phyloP scores from a whole-genome alignment of 1,140 invertebrate species.

The Diorhabda sublineata region DNA sequence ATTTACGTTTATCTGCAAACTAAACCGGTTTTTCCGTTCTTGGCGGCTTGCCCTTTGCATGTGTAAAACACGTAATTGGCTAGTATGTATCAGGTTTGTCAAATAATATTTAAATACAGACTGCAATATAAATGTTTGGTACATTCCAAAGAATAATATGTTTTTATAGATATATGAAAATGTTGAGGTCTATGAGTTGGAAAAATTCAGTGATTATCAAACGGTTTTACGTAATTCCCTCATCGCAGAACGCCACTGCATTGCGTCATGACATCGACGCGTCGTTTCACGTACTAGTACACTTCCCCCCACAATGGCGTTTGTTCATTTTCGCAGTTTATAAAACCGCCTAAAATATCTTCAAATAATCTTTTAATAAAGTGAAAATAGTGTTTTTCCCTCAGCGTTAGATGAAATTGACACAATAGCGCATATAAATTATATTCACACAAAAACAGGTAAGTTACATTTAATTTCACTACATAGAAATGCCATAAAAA shows the following conservation, averaged over 20 bases:
- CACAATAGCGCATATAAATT: conserved; percentile 12
- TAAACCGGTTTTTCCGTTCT: no score
- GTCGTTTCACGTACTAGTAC: not conserved
- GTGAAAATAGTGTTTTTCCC: not conserved
- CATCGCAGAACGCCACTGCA: conserved; percentile 10
- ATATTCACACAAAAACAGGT: conserved; percentile 19
- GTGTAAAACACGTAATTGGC: no score
- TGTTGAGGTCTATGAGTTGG: no score
- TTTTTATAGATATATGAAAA: no score
- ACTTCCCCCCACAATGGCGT: conserved; percentile 14
- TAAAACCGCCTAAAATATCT: conserved; percentile 14
- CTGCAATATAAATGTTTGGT: no score
- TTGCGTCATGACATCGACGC: conserved; percentile 13
- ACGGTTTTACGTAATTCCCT: no score
- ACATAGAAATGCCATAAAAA: not conserved
- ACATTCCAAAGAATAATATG: no score
- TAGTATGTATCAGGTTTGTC: no score
- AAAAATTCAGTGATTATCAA: no score
- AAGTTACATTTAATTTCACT: conserved; percentile 5
- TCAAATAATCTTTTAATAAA: not conserved
- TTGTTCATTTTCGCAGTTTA: not conserved
- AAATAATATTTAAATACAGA: no score
- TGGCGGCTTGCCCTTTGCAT: no score
- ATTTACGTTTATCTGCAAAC: no score
- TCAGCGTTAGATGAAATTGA: conserved; percentile 6